Evolutionary conservation across 2,113 vertebrate genomes (phyloP).

Genomic region (Sceloporus tristichus): DNA sequence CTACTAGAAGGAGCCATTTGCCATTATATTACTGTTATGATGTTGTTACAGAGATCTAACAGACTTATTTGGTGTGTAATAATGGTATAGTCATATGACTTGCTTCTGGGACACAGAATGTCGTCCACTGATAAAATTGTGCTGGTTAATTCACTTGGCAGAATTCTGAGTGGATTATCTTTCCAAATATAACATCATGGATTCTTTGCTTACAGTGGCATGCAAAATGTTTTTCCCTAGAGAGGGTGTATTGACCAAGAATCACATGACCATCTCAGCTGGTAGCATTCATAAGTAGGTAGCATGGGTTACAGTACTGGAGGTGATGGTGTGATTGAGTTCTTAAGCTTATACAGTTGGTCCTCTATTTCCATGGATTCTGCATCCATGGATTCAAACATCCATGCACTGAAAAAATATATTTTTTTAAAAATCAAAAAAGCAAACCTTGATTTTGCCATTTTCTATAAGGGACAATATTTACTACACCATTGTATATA

Average conservation of each 20-base stretch:
- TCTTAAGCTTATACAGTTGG: neutral
- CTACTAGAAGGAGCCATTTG: neutral
- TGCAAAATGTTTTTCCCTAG: neutral
- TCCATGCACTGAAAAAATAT: too few species aligned
- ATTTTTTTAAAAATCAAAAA: too few species aligned
- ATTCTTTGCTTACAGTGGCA: neutral
- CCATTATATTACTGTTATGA: neutral
- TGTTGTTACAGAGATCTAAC: neutral
- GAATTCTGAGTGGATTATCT: neutral
- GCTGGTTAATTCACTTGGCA: neutral
- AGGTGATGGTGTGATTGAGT: conserved; percentile 17
- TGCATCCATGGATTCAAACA: too few species aligned
- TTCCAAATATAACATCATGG: neutral
- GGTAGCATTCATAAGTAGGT: neutral
- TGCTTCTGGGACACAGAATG: neutral
- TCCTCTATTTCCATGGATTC: too few species aligned
- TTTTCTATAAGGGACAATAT: too few species aligned
- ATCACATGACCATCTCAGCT: too few species aligned
- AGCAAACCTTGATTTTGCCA: too few species aligned
- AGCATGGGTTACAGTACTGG: too few species aligned
- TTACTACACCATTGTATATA: too few species aligned
- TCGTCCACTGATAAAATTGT: neutral
- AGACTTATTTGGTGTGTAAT: neutral
- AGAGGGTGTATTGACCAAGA: neutral
- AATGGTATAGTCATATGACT: neutral